Evolutionary conservation across 1,140 invertebrate genomes (phyloP).

Genomic region (Drosophila dunni): DNA sequence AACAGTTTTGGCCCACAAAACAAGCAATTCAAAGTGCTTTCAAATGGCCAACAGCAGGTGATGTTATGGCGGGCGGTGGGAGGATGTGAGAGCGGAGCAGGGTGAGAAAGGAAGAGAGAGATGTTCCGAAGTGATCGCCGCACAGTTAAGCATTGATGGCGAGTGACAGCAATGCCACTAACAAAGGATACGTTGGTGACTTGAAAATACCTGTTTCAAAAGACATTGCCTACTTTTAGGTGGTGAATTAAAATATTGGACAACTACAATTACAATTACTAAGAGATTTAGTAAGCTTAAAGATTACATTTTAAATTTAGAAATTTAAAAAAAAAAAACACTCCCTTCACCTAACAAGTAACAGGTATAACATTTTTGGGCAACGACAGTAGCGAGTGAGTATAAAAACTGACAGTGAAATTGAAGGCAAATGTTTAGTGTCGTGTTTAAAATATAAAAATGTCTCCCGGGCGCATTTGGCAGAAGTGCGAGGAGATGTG

Average conservation of each 20-base stretch:
- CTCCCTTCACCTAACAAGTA: no score
- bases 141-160: conserved; percentile 34
- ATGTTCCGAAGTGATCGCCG: background rate
- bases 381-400: conserved; percentile 4
- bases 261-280: no score
- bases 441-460: conserved; percentile 44
- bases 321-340: no score
- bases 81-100: background rate
- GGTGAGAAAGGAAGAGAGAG: background rate
- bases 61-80: background rate
- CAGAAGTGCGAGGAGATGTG: background rate
- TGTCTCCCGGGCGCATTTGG: conserved; percentile 67
- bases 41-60: conserved; percentile 39
- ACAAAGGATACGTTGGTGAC: background rate
- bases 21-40: conserved; percentile 73
- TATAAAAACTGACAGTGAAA: conserved; percentile 51
- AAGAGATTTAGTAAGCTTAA: no score
- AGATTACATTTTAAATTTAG: no score
- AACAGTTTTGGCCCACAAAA: conserved; percentile 63
- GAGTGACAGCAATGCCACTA: conserved; percentile 48
- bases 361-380: conserved; percentile 34
- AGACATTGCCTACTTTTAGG: no score
- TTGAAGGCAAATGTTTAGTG: conserved; percentile 76
- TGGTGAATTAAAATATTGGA: no score
- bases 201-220: no score